These are phyloP conservation scores for Fabriciana adippe DNA, from an alignment of 2,888 invertebrate species.

Conservation along the genomic window DNA sequence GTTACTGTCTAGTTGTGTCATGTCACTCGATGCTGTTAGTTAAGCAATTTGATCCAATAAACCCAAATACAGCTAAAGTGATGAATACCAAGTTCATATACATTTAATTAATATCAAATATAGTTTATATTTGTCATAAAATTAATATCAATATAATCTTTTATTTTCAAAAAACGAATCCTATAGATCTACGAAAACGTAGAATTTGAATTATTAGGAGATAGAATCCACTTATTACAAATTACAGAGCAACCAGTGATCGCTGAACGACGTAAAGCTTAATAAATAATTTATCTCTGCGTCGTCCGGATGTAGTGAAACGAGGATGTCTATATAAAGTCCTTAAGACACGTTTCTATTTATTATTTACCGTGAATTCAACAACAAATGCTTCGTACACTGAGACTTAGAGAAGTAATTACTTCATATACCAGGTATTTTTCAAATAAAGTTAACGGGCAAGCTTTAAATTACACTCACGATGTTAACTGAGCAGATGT, in stretches of 20 bases:
- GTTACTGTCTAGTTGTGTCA: constrained; percentile 7
- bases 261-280: constrained; percentile 22
- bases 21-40: constrained; percentile 9
- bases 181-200: background rate
- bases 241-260: constrained; percentile 21
- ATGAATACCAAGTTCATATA: background rate
- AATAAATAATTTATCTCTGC: constrained; percentile 36
- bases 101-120: background rate
- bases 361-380: constrained; percentile 17
- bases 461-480: too few species aligned
- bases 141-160: too few species aligned
- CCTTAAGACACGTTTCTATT: constrained; percentile 17
- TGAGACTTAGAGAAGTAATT: background rate
- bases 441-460: too few species aligned
- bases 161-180: background rate
- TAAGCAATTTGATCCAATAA: constrained; percentile 2
- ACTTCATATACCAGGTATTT: background rate
- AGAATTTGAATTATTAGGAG: background rate
- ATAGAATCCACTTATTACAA: constrained; percentile 9
- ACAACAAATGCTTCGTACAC: background rate
- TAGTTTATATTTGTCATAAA: background rate
- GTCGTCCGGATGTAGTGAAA: constrained; percentile 24
- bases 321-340: constrained; percentile 21
- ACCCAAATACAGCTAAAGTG: background rate
- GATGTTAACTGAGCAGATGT: too few species aligned